These are phyloP conservation scores for Catharus minimus DNA, from an alignment of 2,113 vertebrate species.

Conservation along the genomic window DNA sequence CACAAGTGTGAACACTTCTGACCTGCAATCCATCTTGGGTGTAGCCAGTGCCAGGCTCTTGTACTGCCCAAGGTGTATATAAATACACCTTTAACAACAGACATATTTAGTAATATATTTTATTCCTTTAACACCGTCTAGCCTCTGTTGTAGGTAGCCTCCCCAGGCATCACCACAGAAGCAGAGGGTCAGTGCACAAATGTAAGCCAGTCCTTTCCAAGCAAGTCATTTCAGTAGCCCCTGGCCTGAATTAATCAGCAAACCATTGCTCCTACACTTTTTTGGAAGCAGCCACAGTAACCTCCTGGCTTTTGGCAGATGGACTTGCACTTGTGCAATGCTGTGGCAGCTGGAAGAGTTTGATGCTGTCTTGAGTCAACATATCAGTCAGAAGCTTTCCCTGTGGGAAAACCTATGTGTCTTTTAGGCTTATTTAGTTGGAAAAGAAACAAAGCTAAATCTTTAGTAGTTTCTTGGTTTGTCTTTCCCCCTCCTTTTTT, in stretches of 20 bases:
- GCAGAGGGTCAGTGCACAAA: background rate
- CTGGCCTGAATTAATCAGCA: background rate
- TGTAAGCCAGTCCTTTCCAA: background rate
- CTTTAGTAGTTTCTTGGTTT: background rate
- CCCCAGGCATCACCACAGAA: background rate
- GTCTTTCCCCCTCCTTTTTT: background rate
- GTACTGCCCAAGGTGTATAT: too few species aligned
- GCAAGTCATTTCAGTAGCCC: background rate
- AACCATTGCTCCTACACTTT: fast-evolving
- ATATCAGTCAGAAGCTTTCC: slow-evolving; percentile 1
- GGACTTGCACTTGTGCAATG: background rate
- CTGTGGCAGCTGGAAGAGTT: slow-evolving; percentile 4
- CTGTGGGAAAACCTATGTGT: background rate
- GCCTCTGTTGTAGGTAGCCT: too few species aligned
- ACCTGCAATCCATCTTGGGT: too few species aligned
- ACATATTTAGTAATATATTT: too few species aligned
- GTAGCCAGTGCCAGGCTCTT: too few species aligned
- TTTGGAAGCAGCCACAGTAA: background rate
- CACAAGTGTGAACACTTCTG: too few species aligned
- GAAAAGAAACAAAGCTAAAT: background rate
- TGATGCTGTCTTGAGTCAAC: slow-evolving; percentile 42
- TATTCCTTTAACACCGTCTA: too few species aligned
- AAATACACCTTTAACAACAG: too few species aligned
- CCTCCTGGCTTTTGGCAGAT: background rate
- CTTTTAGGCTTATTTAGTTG: background rate